Evolutionary conservation across 2,113 vertebrate species (phyloP).

Genomic region (Desmodus rotundus): DNA sequence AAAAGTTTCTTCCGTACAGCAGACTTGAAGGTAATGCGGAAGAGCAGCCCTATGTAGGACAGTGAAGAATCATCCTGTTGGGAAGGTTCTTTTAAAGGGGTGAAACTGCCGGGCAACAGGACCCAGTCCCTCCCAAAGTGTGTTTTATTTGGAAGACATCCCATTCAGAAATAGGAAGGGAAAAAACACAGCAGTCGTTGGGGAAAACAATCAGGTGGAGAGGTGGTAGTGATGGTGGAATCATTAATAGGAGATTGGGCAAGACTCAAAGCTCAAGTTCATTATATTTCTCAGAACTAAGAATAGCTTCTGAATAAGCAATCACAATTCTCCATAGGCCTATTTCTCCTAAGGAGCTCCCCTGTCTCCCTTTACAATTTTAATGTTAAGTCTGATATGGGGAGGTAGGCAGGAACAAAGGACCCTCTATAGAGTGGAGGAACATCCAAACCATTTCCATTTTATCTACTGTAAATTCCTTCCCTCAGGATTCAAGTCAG

Average conservation of each 20-base stretch:
- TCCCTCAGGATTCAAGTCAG: conserved; percentile 22
- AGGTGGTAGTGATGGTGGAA: neutral
- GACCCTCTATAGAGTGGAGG: conserved; percentile 12
- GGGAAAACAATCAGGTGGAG: conserved; percentile 29
- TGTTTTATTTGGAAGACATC: conserved; percentile 52
- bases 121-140: conserved; percentile 25
- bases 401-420: conserved; percentile 52
- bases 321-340: conserved; percentile 56
- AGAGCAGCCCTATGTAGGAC: conserved; percentile 55
- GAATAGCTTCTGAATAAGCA: conserved; percentile 67
- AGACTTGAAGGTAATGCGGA: conserved; percentile 54
- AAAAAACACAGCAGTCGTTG: conserved; percentile 40
- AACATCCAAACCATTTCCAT: conserved; percentile 5
- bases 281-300: conserved; percentile 59
- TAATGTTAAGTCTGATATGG: neutral
- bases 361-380: conserved; percentile 48
- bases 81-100: neutral
- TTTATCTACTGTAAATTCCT: neutral
- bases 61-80: conserved; percentile 59
- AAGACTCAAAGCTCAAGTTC: conserved; percentile 65
- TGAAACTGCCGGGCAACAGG: neutral
- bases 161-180: conserved; percentile 60
- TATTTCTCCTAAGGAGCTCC: conserved; percentile 47
- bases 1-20: conserved; percentile 48
- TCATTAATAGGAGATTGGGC: conserved; percentile 53